Percentiles rank a stretch among this genome's conserved stretches.
Conservation (phyloP, 2,888 invertebrate genomes). For the Caenorhabditis sp. region DNA sequence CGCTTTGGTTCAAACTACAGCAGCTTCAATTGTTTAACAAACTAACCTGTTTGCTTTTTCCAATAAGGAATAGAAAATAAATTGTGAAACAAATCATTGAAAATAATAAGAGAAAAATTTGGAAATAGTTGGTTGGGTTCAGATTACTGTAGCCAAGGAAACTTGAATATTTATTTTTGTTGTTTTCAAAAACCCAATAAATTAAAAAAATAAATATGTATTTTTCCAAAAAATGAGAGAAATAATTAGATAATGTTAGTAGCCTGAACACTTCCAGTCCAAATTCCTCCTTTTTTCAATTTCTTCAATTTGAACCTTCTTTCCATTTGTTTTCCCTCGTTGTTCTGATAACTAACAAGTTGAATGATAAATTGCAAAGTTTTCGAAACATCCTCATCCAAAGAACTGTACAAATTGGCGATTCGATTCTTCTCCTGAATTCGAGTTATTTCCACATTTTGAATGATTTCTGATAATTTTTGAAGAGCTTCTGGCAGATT, state of each 20-base stretch:
- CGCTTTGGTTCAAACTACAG: too few species aligned
- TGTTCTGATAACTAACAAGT: constrained; percentile 35
- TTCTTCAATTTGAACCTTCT: constrained; percentile 20
- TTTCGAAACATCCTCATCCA: constrained; percentile 34
- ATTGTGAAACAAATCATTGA: too few species aligned
- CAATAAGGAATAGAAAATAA: too few species aligned
- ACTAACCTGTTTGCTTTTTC: too few species aligned
- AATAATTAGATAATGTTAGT: constrained; percentile 26
- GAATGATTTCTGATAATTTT: constrained; percentile 29
- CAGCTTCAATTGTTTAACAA: too few species aligned
- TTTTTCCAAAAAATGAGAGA: background rate
- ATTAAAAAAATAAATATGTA: background rate
- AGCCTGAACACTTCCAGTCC: constrained; percentile 31
- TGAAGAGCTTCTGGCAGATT: constrained; percentile 28
- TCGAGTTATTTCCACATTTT: constrained; percentile 33
- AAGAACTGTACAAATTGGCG: constrained; percentile 18
- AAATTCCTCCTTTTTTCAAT: constrained; percentile 32
- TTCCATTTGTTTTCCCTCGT: constrained; percentile 31
- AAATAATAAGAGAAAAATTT: too few species aligned
- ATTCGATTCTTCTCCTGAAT: constrained; percentile 35
- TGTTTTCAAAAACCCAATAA: background rate
- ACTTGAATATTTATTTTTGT: background rate
- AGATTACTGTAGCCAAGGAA: background rate
- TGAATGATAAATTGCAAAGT: constrained; percentile 38
- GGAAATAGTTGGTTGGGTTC: too few species aligned